Base-by-base conservation (phyloP, 2,888 invertebrate species). In the Itoplectis maculator region DNA sequence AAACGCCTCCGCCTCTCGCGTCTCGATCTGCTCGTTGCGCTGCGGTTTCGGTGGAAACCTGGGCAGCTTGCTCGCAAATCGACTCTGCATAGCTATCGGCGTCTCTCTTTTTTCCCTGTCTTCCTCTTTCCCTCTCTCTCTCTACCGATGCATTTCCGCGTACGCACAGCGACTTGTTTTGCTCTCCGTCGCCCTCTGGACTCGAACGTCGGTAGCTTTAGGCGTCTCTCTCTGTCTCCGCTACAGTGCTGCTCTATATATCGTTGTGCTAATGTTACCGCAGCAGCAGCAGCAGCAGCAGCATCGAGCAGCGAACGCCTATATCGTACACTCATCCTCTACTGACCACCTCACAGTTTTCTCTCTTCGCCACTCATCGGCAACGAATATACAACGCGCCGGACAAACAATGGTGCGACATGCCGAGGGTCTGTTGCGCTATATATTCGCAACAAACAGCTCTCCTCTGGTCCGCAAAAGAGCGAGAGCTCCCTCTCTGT, bases 391-490 rank as follows among this genome's bases (percentile, higher is more conserved):
- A 72, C 49, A 84, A 86, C 84, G 79, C 61, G 59, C 78, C 75
- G 89, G 76, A 76, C 86, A 82, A 89, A 87, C 88, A 88, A 89
- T 86, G 88, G 86, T 76, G 68, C 68, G 68, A 76, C 68, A 72
- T 66, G 70, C 69, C 63, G 72, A 79, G 78, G 66, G 35, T 76
- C 73, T 51, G 56, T 66, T n/a, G 45, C 77, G 37, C 68, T 63
- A 37, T 54, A 65, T 37, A 68, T 78, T 68, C 68, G 70, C 70
- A 70, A 65, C 78, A 74, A 75, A 82, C 65, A 70, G 74, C 45
- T 59, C 37, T 63, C 42, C 56, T 82, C 86, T 84, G 85, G 84
- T 86, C 82, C 86, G 88, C 86, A 87, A 86, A 87, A 88, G 87
- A 82, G 84, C 74, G 69, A 65, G 69, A 84, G 84, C 85, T 83